A percentile compares a stretch with the other conserved stretches of the same genome.
Conservation (phyloP, 2,113 vertebrate genomes). For the Spea bombifrons region DNA sequence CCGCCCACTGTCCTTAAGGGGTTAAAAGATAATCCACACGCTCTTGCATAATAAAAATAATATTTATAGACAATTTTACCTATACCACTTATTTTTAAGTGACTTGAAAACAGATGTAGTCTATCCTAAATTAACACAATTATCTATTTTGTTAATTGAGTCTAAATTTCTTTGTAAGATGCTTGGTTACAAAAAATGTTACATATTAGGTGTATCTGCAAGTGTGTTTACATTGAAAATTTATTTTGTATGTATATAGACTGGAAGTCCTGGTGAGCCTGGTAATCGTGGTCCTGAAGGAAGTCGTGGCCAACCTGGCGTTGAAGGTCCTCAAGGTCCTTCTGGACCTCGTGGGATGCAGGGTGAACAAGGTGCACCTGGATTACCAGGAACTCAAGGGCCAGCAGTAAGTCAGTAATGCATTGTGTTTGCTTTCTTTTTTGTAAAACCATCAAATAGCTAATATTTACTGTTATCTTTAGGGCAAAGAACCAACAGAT, state of each 20-base stretch:
- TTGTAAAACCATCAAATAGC: not conserved
- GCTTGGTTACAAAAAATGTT: too few relatives aligned
- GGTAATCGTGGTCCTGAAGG: constrained; percentile 88
- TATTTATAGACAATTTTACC: too few relatives aligned
- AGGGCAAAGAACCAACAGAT: constrained; percentile 93
- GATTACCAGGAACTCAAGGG: constrained; percentile 85
- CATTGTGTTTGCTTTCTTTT: not conserved
- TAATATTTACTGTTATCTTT: constrained; percentile 4
- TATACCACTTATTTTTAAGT: too few relatives aligned
- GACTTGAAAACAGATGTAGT: too few relatives aligned
- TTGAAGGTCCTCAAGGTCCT: constrained; percentile 81
- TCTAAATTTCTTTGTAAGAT: too few relatives aligned
- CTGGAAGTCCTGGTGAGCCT: constrained; percentile 79
- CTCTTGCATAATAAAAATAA: too few relatives aligned
- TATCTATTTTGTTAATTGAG: too few relatives aligned
- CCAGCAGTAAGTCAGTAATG: constrained; percentile 73
- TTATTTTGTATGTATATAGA: constrained; percentile 57
- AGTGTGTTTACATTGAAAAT: not conserved
- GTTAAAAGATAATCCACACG: too few relatives aligned
- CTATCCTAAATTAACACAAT: too few relatives aligned
- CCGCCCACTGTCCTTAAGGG: too few relatives aligned
- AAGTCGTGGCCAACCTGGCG: constrained; percentile 81
- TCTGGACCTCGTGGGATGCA: constrained; percentile 88
- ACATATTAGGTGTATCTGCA: too few relatives aligned
- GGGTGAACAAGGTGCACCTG: constrained; percentile 83